Percentiles rank a stretch among this genome's conserved stretches.
These are phyloP conservation scores for Rhizoglyphus robini DNA, from an alignment of 1,140 invertebrate species.

Conservation along the genomic window DNA sequence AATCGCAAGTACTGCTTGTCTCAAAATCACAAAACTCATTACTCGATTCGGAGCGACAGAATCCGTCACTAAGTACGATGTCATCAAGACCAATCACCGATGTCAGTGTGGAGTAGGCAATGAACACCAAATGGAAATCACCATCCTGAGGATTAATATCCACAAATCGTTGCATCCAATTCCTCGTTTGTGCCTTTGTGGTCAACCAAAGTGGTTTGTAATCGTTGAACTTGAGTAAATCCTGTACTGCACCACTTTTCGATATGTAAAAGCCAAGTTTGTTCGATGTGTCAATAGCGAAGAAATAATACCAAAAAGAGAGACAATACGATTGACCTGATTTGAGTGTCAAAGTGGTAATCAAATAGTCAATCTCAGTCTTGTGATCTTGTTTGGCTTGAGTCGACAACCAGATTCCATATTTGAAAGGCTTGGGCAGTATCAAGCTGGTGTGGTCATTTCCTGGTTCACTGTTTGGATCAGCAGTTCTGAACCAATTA, in stretches of 20 bases:
- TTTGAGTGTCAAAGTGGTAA: neutral
- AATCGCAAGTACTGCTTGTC: neutral
- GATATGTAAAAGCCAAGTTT: neutral
- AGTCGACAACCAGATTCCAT: neutral
- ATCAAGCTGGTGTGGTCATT: neutral
- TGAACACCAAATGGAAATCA: neutral
- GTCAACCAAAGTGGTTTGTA: neutral
- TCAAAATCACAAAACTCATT: constrained; percentile 16
- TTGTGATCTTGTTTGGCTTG: neutral
- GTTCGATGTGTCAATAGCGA: neutral
- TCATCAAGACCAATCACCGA: neutral
- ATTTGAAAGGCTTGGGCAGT: neutral
- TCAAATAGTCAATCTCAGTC: neutral
- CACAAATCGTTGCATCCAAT: neutral
- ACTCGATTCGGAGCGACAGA: neutral
- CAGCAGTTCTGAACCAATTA: neutral
- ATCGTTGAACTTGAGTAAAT: neutral
- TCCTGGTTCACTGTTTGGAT: constrained; percentile 2
- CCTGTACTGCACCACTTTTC: too few species aligned
- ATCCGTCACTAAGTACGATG: neutral
- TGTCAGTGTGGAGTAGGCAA: neutral
- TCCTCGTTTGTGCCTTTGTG: neutral
- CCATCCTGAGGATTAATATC: neutral
- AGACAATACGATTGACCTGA: neutral
- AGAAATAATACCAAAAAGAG: constrained; percentile 10